Percentiles rank a stretch among this genome's conserved stretches.
Conservation (phyloP, 2,113 vertebrate genomes). For the Callaeas wilsoni region DNA sequence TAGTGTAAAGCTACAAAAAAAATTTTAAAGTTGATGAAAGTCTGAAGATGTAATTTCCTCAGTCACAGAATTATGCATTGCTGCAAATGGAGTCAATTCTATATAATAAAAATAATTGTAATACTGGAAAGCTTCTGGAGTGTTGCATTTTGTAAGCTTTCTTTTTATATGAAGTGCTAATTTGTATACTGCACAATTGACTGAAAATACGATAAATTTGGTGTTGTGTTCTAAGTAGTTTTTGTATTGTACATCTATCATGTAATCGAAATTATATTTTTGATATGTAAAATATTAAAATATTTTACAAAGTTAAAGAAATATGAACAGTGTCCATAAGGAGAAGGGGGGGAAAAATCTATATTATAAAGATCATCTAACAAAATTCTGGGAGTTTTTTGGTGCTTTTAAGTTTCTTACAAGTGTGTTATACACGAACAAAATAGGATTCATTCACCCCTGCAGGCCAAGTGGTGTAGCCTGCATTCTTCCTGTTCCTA, state of each 20-base stretch:
- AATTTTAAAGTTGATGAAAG: conserved; percentile 17
- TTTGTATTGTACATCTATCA: neutral
- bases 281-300: neutral
- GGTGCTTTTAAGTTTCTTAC: neutral
- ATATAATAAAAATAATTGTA: neutral
- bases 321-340: neutral
- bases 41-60: conserved; percentile 39
- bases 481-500: neutral
- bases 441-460: neutral
- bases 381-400: neutral
- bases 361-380: neutral
- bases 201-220: neutral
- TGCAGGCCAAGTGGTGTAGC: neutral
- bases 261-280: neutral
- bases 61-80: neutral
- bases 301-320: neutral
- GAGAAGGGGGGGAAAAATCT: accelerated
- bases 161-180: neutral
- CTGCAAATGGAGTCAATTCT: neutral
- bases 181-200: neutral
- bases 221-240: neutral
- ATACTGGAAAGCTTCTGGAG: neutral
- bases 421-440: neutral
- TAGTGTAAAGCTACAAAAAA: conserved; percentile 10
- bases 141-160: neutral